phyloP scores from a whole-genome alignment of 92 coral and sea anemone species.

The Diadumene lineata region DNA sequence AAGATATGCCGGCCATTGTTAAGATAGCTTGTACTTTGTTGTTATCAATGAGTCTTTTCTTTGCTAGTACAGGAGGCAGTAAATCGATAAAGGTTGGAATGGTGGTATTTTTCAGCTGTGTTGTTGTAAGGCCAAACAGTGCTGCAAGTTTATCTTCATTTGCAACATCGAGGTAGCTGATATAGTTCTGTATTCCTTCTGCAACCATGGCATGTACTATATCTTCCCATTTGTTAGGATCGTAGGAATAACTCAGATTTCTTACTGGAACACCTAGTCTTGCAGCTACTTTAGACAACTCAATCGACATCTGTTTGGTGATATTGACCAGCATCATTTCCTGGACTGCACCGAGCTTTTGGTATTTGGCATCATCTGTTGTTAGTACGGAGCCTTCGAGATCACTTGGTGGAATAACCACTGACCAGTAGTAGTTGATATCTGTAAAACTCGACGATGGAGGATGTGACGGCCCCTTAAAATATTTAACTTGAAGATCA shows the following conservation, averaged over 20 bases:
- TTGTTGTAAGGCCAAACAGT: constrained; percentile 32
- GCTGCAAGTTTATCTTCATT: constrained; percentile 48
- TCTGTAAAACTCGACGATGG: neutral
- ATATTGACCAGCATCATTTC: constrained; percentile 37
- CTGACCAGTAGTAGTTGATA: constrained; percentile 40
- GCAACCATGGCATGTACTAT: constrained; percentile 61
- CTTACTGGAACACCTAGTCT: constrained; percentile 42
- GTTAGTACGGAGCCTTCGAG: neutral
- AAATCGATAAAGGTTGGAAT: constrained; percentile 33
- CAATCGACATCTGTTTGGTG: constrained; percentile 39
- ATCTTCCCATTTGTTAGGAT: constrained; percentile 65
- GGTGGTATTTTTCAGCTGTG: constrained; percentile 46
- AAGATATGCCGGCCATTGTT: constrained; percentile 12
- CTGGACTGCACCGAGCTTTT: constrained; percentile 28
- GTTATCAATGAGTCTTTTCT: constrained; percentile 38
- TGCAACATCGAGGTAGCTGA: constrained; percentile 32
- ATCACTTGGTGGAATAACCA: constrained; percentile 11
- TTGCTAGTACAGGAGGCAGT: constrained; percentile 36
- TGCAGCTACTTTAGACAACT: constrained; percentile 44
- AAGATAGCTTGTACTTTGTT: constrained; percentile 31
- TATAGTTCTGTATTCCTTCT: constrained; percentile 49
- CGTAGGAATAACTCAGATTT: constrained; percentile 49
- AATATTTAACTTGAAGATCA: neutral
- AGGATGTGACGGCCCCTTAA: neutral
- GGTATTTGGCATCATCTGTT: neutral